A percentile compares a stretch with the other conserved stretches of the same genome.
Conservation (phyloP, 2,113 vertebrate genomes). For the Salvelinus sp. region DNA sequence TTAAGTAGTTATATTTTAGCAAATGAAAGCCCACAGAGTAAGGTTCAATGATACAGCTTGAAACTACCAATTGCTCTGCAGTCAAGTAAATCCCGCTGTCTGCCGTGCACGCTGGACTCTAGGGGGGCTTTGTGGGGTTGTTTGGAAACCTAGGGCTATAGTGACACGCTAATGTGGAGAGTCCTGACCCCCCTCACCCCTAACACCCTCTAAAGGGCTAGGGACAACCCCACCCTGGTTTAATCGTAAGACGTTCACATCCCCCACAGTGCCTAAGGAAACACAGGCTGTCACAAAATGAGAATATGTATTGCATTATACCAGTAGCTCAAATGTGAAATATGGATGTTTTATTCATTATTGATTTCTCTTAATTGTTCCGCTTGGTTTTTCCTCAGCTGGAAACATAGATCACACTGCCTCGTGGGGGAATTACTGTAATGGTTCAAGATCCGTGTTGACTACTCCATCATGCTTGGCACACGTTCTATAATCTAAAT, state of each 20-base stretch:
- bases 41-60: too few relatives aligned
- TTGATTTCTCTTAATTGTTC: conserved; percentile 13
- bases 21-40: too few relatives aligned
- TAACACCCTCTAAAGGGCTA: background rate
- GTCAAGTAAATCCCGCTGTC: background rate
- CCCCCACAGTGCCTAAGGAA: background rate
- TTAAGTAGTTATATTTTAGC: too few relatives aligned
- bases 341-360: conserved; percentile 6
- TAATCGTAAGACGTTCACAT: background rate
- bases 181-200: conserved; percentile 17
- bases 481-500: background rate
- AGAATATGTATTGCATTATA: conserved; percentile 3
- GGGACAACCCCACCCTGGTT: background rate
- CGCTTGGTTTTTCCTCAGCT: background rate
- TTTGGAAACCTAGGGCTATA: conserved; percentile 3
- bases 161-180: conserved; percentile 22
- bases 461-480: background rate
- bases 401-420: conserved; percentile 1
- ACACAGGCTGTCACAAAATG: background rate
- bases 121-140: background rate
- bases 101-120: background rate
- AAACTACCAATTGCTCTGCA: too few relatives aligned
- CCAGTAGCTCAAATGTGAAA: conserved; percentile 1
- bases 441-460: background rate
- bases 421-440: background rate